phyloP scores from a whole-genome alignment of 2,888 invertebrate species.

The Cylloceria caligata region DNA sequence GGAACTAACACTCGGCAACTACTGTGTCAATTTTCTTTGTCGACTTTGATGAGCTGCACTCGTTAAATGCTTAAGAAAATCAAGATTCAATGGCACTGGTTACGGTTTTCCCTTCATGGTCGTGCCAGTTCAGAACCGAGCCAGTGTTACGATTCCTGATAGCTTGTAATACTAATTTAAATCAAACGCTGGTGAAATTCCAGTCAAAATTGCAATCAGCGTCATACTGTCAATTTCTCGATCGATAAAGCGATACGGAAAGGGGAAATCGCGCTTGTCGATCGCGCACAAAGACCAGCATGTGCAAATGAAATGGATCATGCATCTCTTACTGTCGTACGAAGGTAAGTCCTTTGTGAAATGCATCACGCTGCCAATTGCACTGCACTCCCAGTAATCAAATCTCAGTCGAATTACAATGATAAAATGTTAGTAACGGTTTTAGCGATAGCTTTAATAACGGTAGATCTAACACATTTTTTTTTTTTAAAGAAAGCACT shows the following conservation, averaged over 20 bases:
- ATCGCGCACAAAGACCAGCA: neutral
- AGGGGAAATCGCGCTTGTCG: neutral
- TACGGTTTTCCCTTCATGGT: neutral
- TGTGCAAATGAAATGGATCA: neutral
- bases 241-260: neutral
- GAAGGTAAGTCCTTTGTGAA: neutral
- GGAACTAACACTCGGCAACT: neutral
- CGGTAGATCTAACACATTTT: too few relatives aligned
- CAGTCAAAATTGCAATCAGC: neutral
- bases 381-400: neutral
- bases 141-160: neutral
- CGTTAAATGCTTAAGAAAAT: slow-evolving; percentile 4
- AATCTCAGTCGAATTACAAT: neutral
- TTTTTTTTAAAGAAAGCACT: too few relatives aligned
- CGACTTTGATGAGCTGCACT: neutral
- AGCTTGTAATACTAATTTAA: neutral
- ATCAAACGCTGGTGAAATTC: neutral
- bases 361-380: neutral
- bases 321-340: neutral
- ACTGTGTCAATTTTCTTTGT: neutral
- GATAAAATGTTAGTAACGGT: neutral
- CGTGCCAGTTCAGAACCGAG: neutral
- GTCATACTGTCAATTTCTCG: neutral
- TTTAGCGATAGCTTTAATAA: too few relatives aligned
- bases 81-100: neutral